Conservation (phyloP, 2,797 vertebrate species). For the Betta splendens region DNA sequence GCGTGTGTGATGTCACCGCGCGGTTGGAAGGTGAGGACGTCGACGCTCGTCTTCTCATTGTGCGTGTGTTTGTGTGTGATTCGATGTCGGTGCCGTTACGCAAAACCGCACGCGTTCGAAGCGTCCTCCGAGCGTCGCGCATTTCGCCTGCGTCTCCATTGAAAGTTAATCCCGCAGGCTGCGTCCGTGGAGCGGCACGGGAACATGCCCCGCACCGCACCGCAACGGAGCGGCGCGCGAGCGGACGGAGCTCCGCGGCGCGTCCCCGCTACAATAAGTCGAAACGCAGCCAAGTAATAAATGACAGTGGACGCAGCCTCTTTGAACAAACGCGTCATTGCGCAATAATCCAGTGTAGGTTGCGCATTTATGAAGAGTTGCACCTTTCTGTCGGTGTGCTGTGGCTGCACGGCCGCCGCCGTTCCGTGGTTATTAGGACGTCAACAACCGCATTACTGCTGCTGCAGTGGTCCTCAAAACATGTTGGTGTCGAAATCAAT, state of each 20-base stretch:
- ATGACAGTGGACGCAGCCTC: constrained; percentile 14
- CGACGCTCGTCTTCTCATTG: not conserved
- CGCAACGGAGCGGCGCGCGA: not conserved
- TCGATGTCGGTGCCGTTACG: not conserved
- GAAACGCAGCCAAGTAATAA: not conserved
- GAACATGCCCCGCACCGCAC: too few relatives aligned
- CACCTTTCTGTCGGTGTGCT: too few relatives aligned
- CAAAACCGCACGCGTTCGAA: constrained; percentile 1
- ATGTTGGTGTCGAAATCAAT: constrained; percentile 50
- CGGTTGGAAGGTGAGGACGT: constrained; percentile 46
- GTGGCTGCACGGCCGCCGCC: constrained; percentile 30
- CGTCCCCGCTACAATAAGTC: not conserved
- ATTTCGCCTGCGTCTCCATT: not conserved
- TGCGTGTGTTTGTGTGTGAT: not conserved
- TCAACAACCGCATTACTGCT: constrained; percentile 70
- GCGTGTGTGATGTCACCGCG: constrained; percentile 10
- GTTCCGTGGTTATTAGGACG: constrained; percentile 59
- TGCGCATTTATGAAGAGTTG: not conserved
- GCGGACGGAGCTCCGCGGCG: not conserved
- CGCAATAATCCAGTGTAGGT: too few relatives aligned
- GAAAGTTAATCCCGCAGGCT: not conserved
- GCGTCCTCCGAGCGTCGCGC: not conserved
- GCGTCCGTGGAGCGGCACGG: too few relatives aligned
- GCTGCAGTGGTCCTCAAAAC: constrained; percentile 37
- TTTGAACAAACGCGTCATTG: not conserved